Base-by-base conservation (phyloP, 1,140 invertebrate genomes). In the Listronotus bonariensis region DNA sequence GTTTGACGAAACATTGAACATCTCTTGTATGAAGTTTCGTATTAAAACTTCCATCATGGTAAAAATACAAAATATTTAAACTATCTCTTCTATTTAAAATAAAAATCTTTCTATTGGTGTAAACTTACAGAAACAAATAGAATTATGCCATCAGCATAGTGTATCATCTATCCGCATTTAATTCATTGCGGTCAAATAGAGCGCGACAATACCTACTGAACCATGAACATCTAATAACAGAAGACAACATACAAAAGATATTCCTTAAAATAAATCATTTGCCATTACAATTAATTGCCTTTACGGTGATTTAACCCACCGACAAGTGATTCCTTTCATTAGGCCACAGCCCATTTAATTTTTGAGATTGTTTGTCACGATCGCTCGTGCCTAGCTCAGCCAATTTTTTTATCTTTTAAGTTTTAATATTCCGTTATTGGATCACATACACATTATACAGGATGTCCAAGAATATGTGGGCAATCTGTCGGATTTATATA, bases 281-380 rank as follows among this genome's bases (percentile, higher is more conserved):
- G 43, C 42, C 46, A 48, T 56, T 42, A 56, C 54, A 56, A 56
- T 43, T 56, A 56, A 56, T 56, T 56, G 54, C 26, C 54, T 56
- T 56, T 56, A 56, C 54, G 54, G 54, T 56, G 20, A 56, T 56
- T 53, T 53, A 53, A 36, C 18, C 54, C 26, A 15, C 54, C 40
- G 20, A 41, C 54, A 46, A 56, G 42, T 56, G 54, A 26, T 17
- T 31, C 41, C 41, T 46, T 46, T 56, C 38, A 32, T 43, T 46
- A 17, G 54, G 7, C 51, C 45, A 48, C 14, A 36, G 34, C 34
- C 12, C 6, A 48, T 48, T 48, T 48, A 6, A 18, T 48, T 20
- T 48, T 48, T 20, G 18, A 20, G 34, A 36, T 36, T 38, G 51
- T 53, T 53, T 53, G 51, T 53, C 51, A 36, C 32, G 51, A 53